These are phyloP conservation scores for Chromoteleia sp. DNA, from an alignment of 2,888 invertebrate species.

Conservation along the genomic window DNA sequence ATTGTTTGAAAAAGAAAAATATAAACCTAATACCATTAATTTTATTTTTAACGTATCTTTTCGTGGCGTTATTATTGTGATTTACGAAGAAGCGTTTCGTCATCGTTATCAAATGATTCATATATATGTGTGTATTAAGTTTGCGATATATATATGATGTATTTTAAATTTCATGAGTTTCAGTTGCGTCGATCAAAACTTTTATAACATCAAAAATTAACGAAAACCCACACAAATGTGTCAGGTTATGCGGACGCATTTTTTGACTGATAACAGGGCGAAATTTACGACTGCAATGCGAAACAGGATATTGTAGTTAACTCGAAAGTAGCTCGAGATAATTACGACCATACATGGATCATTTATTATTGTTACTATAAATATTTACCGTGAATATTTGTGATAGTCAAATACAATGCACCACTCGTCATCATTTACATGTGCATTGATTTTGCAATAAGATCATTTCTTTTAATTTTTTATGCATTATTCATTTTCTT, in stretches of 20 bases:
- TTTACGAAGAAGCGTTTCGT: no score
- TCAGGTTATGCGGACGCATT: not conserved
- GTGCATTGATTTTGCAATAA: not conserved
- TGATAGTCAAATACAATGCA: not conserved
- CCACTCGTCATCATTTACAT: not conserved
- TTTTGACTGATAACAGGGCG: constrained; percentile 7
- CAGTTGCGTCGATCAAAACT: not conserved
- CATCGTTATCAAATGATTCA: no score
- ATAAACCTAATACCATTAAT: no score
- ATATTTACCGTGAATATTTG: not conserved
- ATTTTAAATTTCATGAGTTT: not conserved
- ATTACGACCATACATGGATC: not conserved
- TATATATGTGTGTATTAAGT: no score
- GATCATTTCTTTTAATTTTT: constrained; percentile 1
- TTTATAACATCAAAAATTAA: not conserved
- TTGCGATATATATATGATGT: not conserved
- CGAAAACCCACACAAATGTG: constrained; percentile 3
- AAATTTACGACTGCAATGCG: constrained; percentile 7
- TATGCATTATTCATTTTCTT: constrained; percentile 1
- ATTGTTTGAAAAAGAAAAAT: no score
- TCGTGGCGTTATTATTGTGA: no score
- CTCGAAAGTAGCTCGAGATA: constrained; percentile 7
- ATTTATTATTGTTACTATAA: not conserved
- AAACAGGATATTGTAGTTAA: constrained; percentile 13
- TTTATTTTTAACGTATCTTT: no score